Base-by-base conservation (phyloP, 1,140 invertebrate species). In the Drosophila biarmipes region DNA sequence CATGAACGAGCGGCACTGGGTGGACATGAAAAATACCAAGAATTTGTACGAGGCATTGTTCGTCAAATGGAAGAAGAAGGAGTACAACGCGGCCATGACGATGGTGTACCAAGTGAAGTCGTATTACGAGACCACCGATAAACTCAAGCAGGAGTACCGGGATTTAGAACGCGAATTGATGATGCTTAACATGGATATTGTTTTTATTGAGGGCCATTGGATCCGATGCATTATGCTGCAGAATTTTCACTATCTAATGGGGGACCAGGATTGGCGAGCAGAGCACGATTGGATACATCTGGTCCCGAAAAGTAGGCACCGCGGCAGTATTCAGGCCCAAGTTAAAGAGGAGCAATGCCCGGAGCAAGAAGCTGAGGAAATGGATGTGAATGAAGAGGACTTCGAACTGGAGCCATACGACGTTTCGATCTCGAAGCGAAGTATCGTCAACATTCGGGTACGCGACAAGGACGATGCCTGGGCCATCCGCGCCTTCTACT, bases 181-280 rank as follows among this genome's bases (percentile, higher is more conserved):
- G 27, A 86, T 84, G 67, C 67, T 92, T 2, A 92, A 90, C 55
- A 92, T 92, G 90, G 82, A 91, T 19, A 92, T 92, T 37, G 87
- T 92, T 24, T 92, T 82, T 8, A 91, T 90, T 15, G 91, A 92
- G 24, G 80, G 86, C 3, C 80, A 91, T 37, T 91, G 87, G 90
- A 87, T 90, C 35, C 80, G 87, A 2, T 82, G 87, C 34, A 86
- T 90, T 0, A 92, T 92, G 86, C 29, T 92, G 38, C 91, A 92
- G 62, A 92, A 92, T 45, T 92, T 92, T 27, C 90, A 91, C 3
- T 92, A 92, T 46, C 45, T 92, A 2, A 59, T 92, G 21, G 91
- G 75, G 0, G 91, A 92, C 21, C 68, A 84, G 49, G 91, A 91
- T 7, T 92, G 91, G 91, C 84, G 91, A 0, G 27, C 71, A 0